Conservation (phyloP, 2,113 vertebrate genomes). For the Alexandromys fortis region DNA sequence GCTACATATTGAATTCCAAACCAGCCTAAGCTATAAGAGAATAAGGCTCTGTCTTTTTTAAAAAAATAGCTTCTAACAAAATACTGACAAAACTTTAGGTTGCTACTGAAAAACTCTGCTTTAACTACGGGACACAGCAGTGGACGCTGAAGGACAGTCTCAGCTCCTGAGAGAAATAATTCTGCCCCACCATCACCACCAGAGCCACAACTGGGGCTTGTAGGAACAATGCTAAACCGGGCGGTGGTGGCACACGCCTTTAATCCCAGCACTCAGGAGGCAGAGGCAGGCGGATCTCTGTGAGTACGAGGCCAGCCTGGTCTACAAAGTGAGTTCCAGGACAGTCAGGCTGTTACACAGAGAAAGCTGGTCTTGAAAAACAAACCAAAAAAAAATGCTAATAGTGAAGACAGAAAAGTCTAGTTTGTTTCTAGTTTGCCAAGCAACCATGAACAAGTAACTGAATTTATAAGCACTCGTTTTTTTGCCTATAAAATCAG, state of each 20-base stretch:
- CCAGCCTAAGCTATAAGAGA: not conserved
- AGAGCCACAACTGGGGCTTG: not conserved
- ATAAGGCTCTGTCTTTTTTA: not conserved
- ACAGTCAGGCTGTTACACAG: too few species aligned
- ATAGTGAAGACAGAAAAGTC: not conserved
- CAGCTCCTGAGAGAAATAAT: not conserved
- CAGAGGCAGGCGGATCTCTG: too few species aligned
- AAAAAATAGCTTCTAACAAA: slow-evolving; percentile 29
- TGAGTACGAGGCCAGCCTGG: too few species aligned
- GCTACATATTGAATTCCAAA: not conserved
- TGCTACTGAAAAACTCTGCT: not conserved
- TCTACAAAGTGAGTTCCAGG: too few species aligned
- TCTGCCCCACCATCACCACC: not conserved
- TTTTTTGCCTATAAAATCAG: not conserved
- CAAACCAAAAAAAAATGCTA: not conserved
- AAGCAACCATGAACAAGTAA: not conserved
- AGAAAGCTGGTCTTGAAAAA: too few species aligned
- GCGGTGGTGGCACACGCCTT: too few species aligned
- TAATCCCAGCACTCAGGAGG: too few species aligned
- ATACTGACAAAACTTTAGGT: not conserved
- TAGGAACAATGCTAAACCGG: not conserved
- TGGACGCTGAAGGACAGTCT: not conserved
- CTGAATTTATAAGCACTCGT: not conserved
- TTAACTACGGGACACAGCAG: not conserved
- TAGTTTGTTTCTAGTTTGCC: not conserved